These are phyloP conservation scores for Megamerina dolium DNA, from an alignment of 2,888 invertebrate species.

Conservation along the genomic window DNA sequence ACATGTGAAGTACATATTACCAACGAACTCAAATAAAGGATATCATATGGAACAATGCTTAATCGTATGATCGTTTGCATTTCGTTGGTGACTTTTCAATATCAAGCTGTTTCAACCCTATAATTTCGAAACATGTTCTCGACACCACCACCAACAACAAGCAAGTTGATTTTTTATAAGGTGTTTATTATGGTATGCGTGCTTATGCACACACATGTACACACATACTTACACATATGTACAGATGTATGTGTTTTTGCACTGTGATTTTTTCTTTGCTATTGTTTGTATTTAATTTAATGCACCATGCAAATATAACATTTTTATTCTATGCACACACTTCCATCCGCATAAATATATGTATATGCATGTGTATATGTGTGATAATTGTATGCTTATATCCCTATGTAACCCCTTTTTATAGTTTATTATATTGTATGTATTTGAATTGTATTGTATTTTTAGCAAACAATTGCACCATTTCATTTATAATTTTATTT, in stretches of 20 bases:
- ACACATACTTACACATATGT: constrained; percentile 14
- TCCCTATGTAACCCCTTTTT: constrained; percentile 4
- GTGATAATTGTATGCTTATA: not conserved
- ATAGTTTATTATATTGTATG: too few relatives aligned
- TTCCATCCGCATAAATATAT: not conserved
- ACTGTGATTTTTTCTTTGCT: not conserved
- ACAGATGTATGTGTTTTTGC: constrained; percentile 3
- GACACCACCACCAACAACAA: not conserved
- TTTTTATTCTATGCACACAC: not conserved
- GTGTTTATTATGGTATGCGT: not conserved
- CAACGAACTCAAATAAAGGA: too few relatives aligned
- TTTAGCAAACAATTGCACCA: constrained; percentile 4
- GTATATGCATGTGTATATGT: not conserved
- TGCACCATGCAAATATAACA: constrained; percentile 12
- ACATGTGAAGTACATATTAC: too few relatives aligned
- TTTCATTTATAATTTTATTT: too few relatives aligned
- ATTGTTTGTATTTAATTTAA: constrained; percentile 8
- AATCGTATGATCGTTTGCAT: constrained; percentile 17
- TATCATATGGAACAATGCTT: constrained; percentile 13
- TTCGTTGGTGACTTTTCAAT: constrained; percentile 10
- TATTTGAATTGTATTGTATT: too few relatives aligned
- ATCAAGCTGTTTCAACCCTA: not conserved
- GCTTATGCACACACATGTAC: not conserved
- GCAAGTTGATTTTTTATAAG: constrained; percentile 1
- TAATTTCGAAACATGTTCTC: not conserved